A percentile compares a stretch with the other conserved stretches of the same genome.
Conservation (phyloP, 2,113 vertebrate genomes). For the Oncorhynchus nerka region DNA sequence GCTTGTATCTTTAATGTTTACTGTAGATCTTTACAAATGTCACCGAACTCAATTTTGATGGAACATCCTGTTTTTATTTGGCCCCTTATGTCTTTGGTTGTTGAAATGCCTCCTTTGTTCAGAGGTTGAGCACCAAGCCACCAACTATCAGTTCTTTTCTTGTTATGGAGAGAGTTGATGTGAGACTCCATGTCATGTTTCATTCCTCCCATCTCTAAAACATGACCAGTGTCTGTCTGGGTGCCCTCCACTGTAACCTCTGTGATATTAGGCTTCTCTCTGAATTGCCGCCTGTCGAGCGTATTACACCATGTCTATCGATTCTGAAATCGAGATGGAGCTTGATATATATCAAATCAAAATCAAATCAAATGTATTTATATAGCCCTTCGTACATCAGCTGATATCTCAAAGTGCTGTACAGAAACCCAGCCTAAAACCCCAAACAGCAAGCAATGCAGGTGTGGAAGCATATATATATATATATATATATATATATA, state of each 20-base stretch:
- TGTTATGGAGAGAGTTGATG: background rate
- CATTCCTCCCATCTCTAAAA: conserved; percentile 1
- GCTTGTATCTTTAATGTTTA: background rate
- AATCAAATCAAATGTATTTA: too few relatives aligned
- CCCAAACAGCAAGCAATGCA: too few relatives aligned
- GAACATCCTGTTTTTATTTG: background rate
- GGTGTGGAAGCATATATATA: too few relatives aligned
- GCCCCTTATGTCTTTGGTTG: background rate
- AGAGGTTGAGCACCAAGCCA: too few relatives aligned
- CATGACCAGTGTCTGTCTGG: conserved; percentile 4
- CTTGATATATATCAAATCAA: too few relatives aligned
- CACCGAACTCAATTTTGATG: background rate
- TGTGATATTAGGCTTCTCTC: conserved; percentile 16
- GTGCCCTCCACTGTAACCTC: conserved; percentile 7
- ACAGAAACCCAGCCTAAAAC: too few relatives aligned
- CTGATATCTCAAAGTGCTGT: too few relatives aligned
- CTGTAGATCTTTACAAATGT: background rate
- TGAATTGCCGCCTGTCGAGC: background rate
- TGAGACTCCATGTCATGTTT: conserved; percentile 3
- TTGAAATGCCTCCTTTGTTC: too few relatives aligned
- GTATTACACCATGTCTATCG: conserved; percentile 14
- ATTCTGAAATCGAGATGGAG: conserved; percentile 21
- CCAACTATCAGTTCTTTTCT: background rate
- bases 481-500: too few relatives aligned
- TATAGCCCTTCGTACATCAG: too few relatives aligned